Base-by-base conservation (phyloP, 1,140 invertebrate genomes). In the Dryas iulia region DNA sequence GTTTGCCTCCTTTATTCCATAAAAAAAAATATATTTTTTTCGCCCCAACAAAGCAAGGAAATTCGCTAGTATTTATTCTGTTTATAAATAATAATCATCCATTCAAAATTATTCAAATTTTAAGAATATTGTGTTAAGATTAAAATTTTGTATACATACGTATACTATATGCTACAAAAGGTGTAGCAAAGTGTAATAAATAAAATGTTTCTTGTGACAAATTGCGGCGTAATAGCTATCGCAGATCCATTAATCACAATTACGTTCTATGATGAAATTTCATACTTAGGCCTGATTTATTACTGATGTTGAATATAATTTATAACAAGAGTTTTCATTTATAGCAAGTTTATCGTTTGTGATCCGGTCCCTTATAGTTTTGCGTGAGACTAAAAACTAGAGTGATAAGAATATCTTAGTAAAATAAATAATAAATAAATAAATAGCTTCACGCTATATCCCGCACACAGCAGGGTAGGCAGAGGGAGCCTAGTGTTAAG, bases 131-230 rank as follows among this genome's bases (percentile, higher is more conserved):
- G 18, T n/a, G 12, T 18, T 47, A 47, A 21, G 8, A 21, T 47
- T n/a, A n/a, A n/a, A n/a, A 47, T 47, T n/a, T 18, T 11, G 1
- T 5, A 21, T 21, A 47, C 18, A 10, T 6, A 14, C 18, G 39
- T 28, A 28, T 6, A 28, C 26, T 6, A 3, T 28, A 3, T 28
- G 3, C 26, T 28, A 3, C 2, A 33, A 91, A 92, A 54, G 39
- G 39, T 47, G 39, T 18, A 47, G 14, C n/a, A 5, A n/a, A 47
- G 39, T 6, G 14, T 47, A 47, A 47, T 47, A 47, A 21, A 47
- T 47, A 47, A 47, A 18, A 47, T 47, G 39, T 47, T 21, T 47
- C 39, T 47, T 8, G 39, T 47, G 39, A 47, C 39, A 47, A 47
- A 47, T 47, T 10, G 39, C 39, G 39, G 14, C n/a, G 35, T 18